phyloP scores from a whole-genome alignment of 2,113 vertebrate species.

The Tretioscincus oriximinensis region DNA sequence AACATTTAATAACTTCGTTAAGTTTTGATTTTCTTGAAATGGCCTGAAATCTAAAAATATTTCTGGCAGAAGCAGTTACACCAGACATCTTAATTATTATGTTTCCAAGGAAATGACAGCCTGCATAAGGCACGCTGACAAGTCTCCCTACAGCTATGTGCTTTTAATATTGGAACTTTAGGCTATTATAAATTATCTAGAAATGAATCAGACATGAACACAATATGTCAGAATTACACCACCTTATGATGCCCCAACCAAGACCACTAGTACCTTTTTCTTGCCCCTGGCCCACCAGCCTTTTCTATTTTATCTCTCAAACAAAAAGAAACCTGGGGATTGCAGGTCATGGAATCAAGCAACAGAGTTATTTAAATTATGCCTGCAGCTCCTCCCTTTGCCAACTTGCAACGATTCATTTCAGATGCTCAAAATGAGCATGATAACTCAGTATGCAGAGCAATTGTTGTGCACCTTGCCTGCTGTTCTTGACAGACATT shows the following conservation, averaged over 20 bases:
- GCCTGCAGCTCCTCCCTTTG: background rate
- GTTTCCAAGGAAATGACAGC: slow-evolving; percentile 76
- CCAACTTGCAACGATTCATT: slow-evolving; percentile 1
- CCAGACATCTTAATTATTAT: slow-evolving; percentile 78
- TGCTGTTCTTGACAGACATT: slow-evolving; percentile 48
- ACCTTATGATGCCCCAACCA: slow-evolving; percentile 19
- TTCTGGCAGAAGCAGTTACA: slow-evolving; percentile 74
- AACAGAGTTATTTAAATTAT: background rate
- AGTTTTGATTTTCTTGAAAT: slow-evolving; percentile 65
- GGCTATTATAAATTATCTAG: slow-evolving; percentile 68
- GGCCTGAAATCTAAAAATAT: slow-evolving; percentile 75
- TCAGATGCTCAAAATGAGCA: background rate
- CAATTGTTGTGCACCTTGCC: background rate
- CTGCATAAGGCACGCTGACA: slow-evolving; percentile 68
- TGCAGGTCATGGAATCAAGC: background rate
- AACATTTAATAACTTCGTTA: slow-evolving; percentile 64
- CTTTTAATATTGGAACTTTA: slow-evolving; percentile 69
- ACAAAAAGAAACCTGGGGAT: background rate
- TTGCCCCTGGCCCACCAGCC: background rate
- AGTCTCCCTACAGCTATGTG: slow-evolving; percentile 69
- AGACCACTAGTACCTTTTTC: slow-evolving; percentile 46
- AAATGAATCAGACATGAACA: slow-evolving; percentile 47
- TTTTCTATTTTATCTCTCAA: background rate
- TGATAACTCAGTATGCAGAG: slow-evolving; percentile 8
- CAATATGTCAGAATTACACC: slow-evolving; percentile 45